phyloP scores from a whole-genome alignment of 2,797 vertebrate genomes.

The Centropyge bicolor region DNA sequence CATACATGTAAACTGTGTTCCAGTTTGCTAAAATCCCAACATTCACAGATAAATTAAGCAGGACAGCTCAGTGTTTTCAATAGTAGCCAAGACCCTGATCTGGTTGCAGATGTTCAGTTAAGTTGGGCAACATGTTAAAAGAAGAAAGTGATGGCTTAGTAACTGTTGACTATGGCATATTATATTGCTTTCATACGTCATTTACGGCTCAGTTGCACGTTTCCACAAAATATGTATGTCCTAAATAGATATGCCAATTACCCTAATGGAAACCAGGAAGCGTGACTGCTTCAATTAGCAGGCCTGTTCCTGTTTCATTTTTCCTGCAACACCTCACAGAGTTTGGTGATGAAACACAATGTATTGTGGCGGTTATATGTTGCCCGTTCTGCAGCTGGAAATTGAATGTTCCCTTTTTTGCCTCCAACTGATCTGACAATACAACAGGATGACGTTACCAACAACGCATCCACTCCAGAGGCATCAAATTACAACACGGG shows the following conservation, averaged over 20 bases:
- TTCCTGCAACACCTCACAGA: slow-evolving; percentile 76
- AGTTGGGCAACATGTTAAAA: slow-evolving; percentile 24
- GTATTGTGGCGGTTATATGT: slow-evolving; percentile 50
- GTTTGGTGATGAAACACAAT: slow-evolving; percentile 69
- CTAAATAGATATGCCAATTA: slow-evolving; percentile 85
- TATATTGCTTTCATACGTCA: slow-evolving; percentile 72
- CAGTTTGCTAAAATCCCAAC: not conserved
- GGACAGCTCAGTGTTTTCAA: slow-evolving; percentile 9
- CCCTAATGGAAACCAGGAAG: slow-evolving; percentile 79
- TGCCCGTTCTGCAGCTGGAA: slow-evolving; percentile 55
- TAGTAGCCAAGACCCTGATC: not conserved
- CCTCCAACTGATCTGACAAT: slow-evolving; percentile 64
- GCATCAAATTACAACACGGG: slow-evolving; percentile 61
- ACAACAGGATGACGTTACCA: slow-evolving; percentile 51
- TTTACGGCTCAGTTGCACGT: slow-evolving; percentile 78
- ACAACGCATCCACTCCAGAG: slow-evolving; percentile 49
- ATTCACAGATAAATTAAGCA: not conserved
- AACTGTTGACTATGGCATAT: slow-evolving; percentile 40
- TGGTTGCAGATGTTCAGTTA: slow-evolving; percentile 35
- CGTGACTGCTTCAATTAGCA: slow-evolving; percentile 80
- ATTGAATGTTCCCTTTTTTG: slow-evolving; percentile 59
- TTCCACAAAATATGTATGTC: slow-evolving; percentile 77
- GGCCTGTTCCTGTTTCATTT: slow-evolving; percentile 71
- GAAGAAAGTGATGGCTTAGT: slow-evolving; percentile 28
- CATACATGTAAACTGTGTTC: not conserved